These are phyloP conservation scores for Henricia sp. DNA, from an alignment of 53 echinoderm and acorn worm genomes.

Conservation along the genomic window DNA sequence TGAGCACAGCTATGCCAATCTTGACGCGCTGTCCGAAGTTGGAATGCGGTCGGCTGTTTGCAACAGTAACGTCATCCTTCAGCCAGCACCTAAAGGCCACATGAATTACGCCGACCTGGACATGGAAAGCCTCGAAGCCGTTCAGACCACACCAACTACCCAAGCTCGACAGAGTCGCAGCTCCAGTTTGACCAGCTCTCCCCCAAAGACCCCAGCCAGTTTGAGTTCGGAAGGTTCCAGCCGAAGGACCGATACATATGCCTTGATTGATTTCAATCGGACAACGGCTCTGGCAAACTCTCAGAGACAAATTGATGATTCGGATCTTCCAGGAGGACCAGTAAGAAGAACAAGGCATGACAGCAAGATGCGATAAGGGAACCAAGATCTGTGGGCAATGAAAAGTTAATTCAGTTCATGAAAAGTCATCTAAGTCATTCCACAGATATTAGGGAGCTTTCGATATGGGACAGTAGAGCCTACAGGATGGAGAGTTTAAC, in stretches of 20 bases:
- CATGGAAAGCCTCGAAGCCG: slow-evolving; percentile 66
- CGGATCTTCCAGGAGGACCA: slow-evolving; percentile 63
- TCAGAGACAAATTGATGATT: slow-evolving; percentile 75
- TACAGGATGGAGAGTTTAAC: too few relatives aligned
- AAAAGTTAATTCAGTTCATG: neutral
- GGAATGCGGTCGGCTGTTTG: slow-evolving; percentile 25
- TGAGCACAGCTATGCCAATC: slow-evolving; percentile 87
- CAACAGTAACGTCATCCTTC: slow-evolving; percentile 54
- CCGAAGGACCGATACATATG: slow-evolving; percentile 80
- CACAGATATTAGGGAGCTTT: neutral
- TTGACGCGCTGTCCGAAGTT: slow-evolving; percentile 70
- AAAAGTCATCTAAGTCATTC: neutral
- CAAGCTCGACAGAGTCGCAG: slow-evolving; percentile 53
- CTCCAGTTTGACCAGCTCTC: slow-evolving; percentile 79
- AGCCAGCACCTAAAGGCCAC: slow-evolving; percentile 88
- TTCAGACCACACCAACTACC: slow-evolving; percentile 18
- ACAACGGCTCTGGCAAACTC: slow-evolving; percentile 89
- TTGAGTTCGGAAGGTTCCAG: slow-evolving; percentile 41
- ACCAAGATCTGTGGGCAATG: neutral
- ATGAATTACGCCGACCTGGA: slow-evolving; percentile 94
- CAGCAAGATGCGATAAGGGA: slow-evolving; percentile 41
- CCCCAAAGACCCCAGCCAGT: slow-evolving; percentile 83
- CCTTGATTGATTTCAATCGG: slow-evolving; percentile 90
- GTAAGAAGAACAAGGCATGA: slow-evolving; percentile 83
- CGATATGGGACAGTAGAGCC: too few relatives aligned